These are phyloP conservation scores for Ganaspis brasiliensis DNA, from an alignment of 2,888 invertebrate species.

Conservation along the genomic window DNA sequence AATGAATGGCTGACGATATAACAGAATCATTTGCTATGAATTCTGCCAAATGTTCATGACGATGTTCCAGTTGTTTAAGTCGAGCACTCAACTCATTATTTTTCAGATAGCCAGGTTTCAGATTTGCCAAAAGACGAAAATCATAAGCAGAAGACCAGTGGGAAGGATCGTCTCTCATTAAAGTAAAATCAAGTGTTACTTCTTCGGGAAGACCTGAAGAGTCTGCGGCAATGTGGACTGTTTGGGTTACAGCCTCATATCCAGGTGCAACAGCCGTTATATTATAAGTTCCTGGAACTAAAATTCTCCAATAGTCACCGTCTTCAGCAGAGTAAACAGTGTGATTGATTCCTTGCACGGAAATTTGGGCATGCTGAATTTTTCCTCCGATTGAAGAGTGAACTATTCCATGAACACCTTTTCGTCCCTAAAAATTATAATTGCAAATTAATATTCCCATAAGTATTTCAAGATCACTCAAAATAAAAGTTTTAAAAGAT, in stretches of 20 bases:
- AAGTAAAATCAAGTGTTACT: slow-evolving; percentile 85
- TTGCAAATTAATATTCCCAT: background rate
- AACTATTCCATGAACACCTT: slow-evolving; percentile 93
- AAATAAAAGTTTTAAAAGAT: too few species aligned
- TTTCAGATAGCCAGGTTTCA: slow-evolving; percentile 71
- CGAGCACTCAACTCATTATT: slow-evolving; percentile 84
- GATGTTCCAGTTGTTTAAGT: slow-evolving; percentile 87
- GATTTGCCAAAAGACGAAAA: slow-evolving; percentile 83
- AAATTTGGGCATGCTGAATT: slow-evolving; percentile 88
- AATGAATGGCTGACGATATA: slow-evolving; percentile 85
- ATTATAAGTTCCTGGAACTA: slow-evolving; percentile 92
- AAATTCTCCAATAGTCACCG: slow-evolving; percentile 97
- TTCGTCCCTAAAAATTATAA: slow-evolving; percentile 86
- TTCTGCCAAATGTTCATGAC: slow-evolving; percentile 86
- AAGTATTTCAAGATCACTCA: too few species aligned
- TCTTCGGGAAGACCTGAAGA: slow-evolving; percentile 65
- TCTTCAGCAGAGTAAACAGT: slow-evolving; percentile 85
- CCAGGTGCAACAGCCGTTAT: slow-evolving; percentile 88
- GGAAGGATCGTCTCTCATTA: slow-evolving; percentile 90
- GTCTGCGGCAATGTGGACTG: slow-evolving; percentile 83
- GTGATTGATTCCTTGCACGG: slow-evolving; percentile 89
- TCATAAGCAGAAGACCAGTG: slow-evolving; percentile 92
- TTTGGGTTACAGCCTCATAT: slow-evolving; percentile 85
- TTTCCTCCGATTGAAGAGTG: slow-evolving; percentile 89
- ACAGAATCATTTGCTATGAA: slow-evolving; percentile 87